Conservation (phyloP, 1,140 invertebrate genomes). For the Plectus sambesii region DNA sequence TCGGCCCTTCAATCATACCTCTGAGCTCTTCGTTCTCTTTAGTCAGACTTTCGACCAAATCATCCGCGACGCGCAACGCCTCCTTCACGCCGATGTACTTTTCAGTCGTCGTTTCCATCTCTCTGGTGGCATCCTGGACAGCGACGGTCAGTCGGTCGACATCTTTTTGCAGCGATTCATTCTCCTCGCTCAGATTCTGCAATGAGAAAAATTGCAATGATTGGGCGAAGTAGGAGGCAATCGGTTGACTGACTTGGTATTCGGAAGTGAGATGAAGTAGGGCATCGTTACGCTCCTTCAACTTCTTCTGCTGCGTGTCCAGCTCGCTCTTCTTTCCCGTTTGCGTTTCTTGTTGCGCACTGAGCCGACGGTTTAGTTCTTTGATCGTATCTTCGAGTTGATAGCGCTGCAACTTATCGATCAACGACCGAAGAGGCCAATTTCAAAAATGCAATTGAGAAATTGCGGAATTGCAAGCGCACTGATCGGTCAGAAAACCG, state of each 20-base stretch:
- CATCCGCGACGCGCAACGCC: slow-evolving; percentile 22
- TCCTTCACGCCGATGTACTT: slow-evolving; percentile 26
- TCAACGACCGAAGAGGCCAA: slow-evolving; percentile 13
- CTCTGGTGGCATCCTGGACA: slow-evolving; percentile 34
- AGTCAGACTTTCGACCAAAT: slow-evolving; percentile 19
- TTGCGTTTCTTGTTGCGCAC: slow-evolving; percentile 28
- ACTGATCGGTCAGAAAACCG: slow-evolving; percentile 15
- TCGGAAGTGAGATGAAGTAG: slow-evolving; percentile 34
- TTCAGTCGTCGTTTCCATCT: slow-evolving; percentile 34
- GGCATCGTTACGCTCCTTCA: slow-evolving; percentile 39
- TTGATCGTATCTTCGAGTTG: slow-evolving; percentile 41
- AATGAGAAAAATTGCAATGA: slow-evolving; percentile 12
- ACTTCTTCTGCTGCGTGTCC: slow-evolving; percentile 36
- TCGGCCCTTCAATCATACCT: no score
- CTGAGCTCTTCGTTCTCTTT: slow-evolving; percentile 23
- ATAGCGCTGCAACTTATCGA: slow-evolving; percentile 27
- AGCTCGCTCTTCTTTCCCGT: slow-evolving; percentile 23
- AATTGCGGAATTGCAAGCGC: background rate
- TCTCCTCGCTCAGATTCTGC: slow-evolving; percentile 32
- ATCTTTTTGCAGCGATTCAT: slow-evolving; percentile 36
- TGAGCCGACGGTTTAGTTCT: slow-evolving; percentile 34
- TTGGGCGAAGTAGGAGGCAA: slow-evolving; percentile 4
- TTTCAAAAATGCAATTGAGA: slow-evolving; percentile 16
- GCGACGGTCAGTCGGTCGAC: slow-evolving; percentile 30
- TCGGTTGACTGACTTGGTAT: slow-evolving; percentile 21